A percentile compares a stretch with the other conserved stretches of the same genome.
phyloP scores from a whole-genome alignment of 2,888 invertebrate genomes.

The Brachynemurus nebulosus region DNA sequence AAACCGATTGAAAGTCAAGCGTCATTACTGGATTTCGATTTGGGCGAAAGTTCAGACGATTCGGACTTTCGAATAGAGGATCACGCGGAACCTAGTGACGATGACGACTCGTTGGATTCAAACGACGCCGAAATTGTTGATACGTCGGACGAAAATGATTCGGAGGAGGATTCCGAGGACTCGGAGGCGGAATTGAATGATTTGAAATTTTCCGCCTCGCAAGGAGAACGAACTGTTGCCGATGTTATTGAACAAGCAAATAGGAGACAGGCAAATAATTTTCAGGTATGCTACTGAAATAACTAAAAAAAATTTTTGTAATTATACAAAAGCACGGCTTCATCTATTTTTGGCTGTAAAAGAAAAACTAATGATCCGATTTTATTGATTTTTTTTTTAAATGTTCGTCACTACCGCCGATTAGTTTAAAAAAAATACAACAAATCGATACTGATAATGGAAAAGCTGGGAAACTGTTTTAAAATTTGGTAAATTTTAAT shows the following conservation, averaged over 20 bases:
- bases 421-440: too few species aligned
- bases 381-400: too few species aligned
- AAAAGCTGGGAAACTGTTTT: too few species aligned
- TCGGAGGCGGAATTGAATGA: conserved; percentile 30
- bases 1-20: conserved; percentile 65
- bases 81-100: conserved; percentile 64
- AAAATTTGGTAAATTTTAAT: too few species aligned
- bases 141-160: conserved; percentile 25
- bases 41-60: conserved; percentile 86
- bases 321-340: too few species aligned
- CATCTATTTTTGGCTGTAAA: too few species aligned
- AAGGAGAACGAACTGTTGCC: conserved; percentile 31
- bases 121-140: conserved; percentile 29
- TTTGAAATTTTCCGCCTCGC: conserved; percentile 23
- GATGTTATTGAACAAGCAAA: conserved; percentile 38
- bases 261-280: conserved; percentile 30
- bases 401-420: too few species aligned
- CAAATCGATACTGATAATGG: too few species aligned
- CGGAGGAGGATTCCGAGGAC: conserved; percentile 31
- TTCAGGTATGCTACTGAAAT: conserved; percentile 24
- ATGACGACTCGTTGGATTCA: conserved; percentile 60
- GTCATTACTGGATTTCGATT: conserved; percentile 66
- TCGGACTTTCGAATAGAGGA: conserved; percentile 88
- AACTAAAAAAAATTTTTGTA: too few species aligned
- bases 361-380: too few species aligned